These are phyloP conservation scores for Buphagus erythrorhynchus DNA, from an alignment of 2,797 vertebrate genomes.

Conservation along the genomic window DNA sequence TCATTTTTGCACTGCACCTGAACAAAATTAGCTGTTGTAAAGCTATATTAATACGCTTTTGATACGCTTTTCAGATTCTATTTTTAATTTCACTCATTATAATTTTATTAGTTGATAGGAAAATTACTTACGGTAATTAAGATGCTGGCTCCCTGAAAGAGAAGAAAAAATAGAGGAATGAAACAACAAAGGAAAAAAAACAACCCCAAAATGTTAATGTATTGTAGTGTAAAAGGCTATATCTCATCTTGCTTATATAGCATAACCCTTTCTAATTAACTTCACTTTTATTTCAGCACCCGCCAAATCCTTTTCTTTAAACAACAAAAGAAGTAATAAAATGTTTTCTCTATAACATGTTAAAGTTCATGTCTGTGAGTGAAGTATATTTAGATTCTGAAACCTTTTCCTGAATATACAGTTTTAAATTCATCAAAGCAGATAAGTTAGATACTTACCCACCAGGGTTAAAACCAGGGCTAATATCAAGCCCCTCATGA, in stretches of 20 bases:
- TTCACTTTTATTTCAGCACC: not conserved
- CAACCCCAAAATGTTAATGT: not conserved
- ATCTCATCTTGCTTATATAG: not conserved
- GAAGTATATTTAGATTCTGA: not conserved
- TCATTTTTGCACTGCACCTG: slow-evolving; percentile 18
- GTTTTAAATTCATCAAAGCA: not conserved
- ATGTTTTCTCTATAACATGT: not conserved
- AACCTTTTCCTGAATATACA: not conserved
- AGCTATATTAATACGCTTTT: slow-evolving; percentile 47
- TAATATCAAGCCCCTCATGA: slow-evolving; percentile 58
- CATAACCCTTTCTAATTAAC: slow-evolving; percentile 25
- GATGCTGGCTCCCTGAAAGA: slow-evolving; percentile 54
- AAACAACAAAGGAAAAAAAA: not conserved
- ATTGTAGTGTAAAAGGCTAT: not conserved
- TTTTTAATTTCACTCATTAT: slow-evolving; percentile 54
- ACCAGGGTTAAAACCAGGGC: slow-evolving; percentile 52
- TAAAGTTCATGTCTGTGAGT: not conserved
- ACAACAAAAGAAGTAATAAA: not conserved
- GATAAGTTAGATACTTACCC: slow-evolving; percentile 53
- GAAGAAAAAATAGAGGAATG: slow-evolving; percentile 23
- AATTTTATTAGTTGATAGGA: slow-evolving; percentile 38
- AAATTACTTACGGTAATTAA: slow-evolving; percentile 69
- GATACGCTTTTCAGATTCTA: slow-evolving; percentile 8
- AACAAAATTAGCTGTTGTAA: slow-evolving; percentile 43
- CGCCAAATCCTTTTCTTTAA: not conserved